A percentile compares a stretch with the other conserved stretches of the same genome.
phyloP scores from a whole-genome alignment of 1,140 invertebrate genomes.

The Ylistrum balloti region DNA sequence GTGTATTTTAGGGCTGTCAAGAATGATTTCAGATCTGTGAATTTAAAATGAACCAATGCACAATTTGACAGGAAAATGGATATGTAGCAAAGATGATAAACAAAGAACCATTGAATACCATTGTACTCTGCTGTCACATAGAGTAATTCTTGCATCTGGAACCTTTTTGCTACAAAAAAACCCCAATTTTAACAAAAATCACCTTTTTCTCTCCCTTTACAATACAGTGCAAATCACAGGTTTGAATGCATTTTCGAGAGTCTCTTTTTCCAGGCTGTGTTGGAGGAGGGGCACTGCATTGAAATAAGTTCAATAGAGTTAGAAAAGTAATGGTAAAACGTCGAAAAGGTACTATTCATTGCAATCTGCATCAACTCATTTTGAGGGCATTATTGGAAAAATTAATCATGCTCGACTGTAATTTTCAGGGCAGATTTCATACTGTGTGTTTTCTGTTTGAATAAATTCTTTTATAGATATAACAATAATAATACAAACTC shows the following conservation, averaged over 20 bases:
- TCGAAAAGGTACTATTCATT: background rate
- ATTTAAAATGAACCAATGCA: conserved; percentile 19
- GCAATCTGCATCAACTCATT: background rate
- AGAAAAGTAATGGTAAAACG: conserved; percentile 14
- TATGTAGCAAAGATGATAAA: conserved; percentile 42
- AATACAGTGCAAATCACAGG: conserved; percentile 33
- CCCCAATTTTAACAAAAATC: conserved; percentile 9
- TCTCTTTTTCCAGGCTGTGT: background rate
- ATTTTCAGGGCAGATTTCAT: conserved; percentile 34
- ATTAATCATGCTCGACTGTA: background rate
- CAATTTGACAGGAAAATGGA: conserved; percentile 54
- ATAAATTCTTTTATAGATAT: background rate
- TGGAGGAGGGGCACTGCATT: background rate
- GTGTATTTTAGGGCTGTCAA: conserved; percentile 24
- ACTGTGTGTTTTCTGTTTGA: background rate
- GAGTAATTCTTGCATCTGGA: conserved; percentile 56
- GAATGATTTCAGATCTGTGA: conserved; percentile 7
- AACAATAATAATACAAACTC: background rate
- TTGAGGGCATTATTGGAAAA: background rate
- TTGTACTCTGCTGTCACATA: conserved; percentile 51
- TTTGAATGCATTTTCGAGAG: conserved; percentile 9
- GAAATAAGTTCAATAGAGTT: background rate
- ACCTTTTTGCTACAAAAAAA: conserved; percentile 3
- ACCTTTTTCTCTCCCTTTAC: background rate
- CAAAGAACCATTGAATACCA: conserved; percentile 42